Base-by-base conservation (phyloP, 1,140 invertebrate species). In the Steinernema feltiae region DNA sequence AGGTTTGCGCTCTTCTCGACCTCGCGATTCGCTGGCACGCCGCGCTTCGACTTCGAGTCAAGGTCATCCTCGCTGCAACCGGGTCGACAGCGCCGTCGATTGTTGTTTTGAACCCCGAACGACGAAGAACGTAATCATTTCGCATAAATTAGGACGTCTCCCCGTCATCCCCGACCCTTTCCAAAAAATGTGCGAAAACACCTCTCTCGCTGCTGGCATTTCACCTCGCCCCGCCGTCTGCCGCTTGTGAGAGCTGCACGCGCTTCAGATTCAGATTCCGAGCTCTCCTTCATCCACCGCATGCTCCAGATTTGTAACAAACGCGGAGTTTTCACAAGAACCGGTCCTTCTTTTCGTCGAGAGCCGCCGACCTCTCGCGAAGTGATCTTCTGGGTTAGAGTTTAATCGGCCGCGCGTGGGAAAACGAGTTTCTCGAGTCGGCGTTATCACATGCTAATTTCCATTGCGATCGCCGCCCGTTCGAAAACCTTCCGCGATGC, bases 371-470 rank as follows among this genome's bases (percentile, higher is more conserved):
- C 53, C 53, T 63, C 53, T 63, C 53, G 53, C 53, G 24, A 46
- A 12, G 41, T n/a, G n/a, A n/a, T n/a, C n/a, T 18, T 41, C 53
- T 21, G 24, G 53, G 53, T 63, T 63, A 27, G 53, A 21, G 53
- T 63, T 63, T 27, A 27, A 27, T 63, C 53, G 53, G 7, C 53
- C 7, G 18, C 35, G 35, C 7, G 7, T 7, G 7, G 35, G 35
- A 41, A 63, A 63, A 63, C 53, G 53, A 21, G 53, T 63, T 63
- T 63, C 24, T 27, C 24, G 53, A 63, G 53, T 41, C 53, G 53
- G 15, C 24, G 53, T 63, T 63, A 63, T 63, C 53, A 63, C 53
- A 63, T 63, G 53, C 53, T 63, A 63, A 63, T 63, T 63, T 63
- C 15, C 7, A 63, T 41, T 41, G n/a, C 41, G 41, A 46, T 27